Base-by-base conservation (phyloP, 2,113 vertebrate species). In the Prunella himalayana region DNA sequence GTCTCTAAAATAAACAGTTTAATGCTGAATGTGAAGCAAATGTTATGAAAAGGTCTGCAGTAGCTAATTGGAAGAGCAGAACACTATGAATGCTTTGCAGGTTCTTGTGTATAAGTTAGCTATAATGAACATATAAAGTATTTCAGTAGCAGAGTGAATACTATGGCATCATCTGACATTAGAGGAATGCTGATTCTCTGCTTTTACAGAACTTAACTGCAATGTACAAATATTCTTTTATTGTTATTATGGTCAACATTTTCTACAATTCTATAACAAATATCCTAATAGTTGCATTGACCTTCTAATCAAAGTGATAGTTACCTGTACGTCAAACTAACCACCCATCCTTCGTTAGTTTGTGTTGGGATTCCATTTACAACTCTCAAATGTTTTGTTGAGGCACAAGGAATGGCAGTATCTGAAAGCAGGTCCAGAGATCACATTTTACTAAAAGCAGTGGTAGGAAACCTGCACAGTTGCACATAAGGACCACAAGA, bases 291-390 rank as follows among this genome's bases (percentile, higher is more conserved):
- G 19, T 31, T 3, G 8, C 10, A 54, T 30, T 92, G n/a, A 15
- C 30, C 31, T 65, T 82, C 37, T 64, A 80, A 73, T 70, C 50
- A 59, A 92, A 84, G n/a, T 66, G 61, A 94, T 94, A 90, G 27
- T 96, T 99, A 99, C 99, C 99, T 99, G 98, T 98, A 98, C 81
- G 98, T 99, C 97, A 99, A 98, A 98, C 99, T 99, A 98, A 99
- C 99, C 99, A 99, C 99, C 99, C 99, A 99, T 97, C 98, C 99
- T 61, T 99, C 98, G 28, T 98, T 98, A 88, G 98, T 98, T 92
- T 97, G 98, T 53, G 99, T 96, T 79, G 98, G 98, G 96, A 98
- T 98, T 88, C 99, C 99, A 92, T 99, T 99, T 68, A 99, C 99
- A 80, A 99, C 99, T 97, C 99, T 98, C 86, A 98, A 78, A 33